Evolutionary conservation across 2,797 vertebrate genomes (phyloP).

Genomic region (Sebastes iracundus): DNA sequence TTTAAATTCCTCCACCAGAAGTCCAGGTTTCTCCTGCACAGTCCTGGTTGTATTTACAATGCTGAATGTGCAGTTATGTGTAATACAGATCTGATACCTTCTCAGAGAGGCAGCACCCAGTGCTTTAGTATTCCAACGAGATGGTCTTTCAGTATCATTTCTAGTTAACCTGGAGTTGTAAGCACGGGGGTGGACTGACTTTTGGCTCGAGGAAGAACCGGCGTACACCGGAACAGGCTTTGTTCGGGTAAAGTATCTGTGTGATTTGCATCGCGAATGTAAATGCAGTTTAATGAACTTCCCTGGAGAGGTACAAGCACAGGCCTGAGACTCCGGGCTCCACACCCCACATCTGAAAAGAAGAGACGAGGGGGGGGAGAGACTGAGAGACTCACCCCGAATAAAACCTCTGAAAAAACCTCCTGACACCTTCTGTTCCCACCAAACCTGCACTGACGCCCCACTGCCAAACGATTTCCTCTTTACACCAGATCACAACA

Average conservation of each 20-base stretch:
- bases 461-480: background rate
- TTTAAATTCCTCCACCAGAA: background rate
- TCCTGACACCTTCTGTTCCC: slow-evolving; percentile 37
- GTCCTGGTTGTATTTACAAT: background rate
- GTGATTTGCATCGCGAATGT: slow-evolving; percentile 63
- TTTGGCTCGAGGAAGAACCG: background rate
- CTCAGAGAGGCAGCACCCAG: slow-evolving; percentile 8
- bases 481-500: background rate
- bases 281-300: slow-evolving; percentile 75
- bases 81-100: background rate
- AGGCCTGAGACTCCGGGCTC: slow-evolving; percentile 26
- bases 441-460: slow-evolving; percentile 30
- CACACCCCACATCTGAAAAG: slow-evolving; percentile 59
- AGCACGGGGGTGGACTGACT: background rate
- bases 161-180: background rate
- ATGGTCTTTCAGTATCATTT: slow-evolving; percentile 24
- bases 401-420: slow-evolving; percentile 42
- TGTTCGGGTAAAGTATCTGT: slow-evolving; percentile 37
- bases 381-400: background rate
- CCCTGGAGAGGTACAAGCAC: slow-evolving; percentile 44
- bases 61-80: background rate
- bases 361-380: slow-evolving; percentile 32
- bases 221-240: slow-evolving; percentile 11
- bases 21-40: background rate
- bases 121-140: background rate